Percentiles rank a stretch among this genome's conserved stretches.
Conservation (phyloP, 2,113 vertebrate genomes). For the Oncorhynchus clarkii region DNA sequence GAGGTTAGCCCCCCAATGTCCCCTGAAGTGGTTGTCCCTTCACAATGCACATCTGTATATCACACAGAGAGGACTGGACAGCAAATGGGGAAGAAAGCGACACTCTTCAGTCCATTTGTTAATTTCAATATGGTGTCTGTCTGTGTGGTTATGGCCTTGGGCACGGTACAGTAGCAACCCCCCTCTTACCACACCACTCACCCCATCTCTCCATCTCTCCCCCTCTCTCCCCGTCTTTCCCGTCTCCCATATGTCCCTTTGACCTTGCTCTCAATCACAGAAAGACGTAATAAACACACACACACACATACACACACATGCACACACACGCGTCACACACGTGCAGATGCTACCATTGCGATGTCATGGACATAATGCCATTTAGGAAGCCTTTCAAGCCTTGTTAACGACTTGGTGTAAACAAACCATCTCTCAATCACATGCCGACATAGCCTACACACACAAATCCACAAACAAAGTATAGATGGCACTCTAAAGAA, state of each 20-base stretch:
- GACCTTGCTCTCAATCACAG: slow-evolving; percentile 73
- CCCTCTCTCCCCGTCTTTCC: background rate
- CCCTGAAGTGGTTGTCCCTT: slow-evolving; percentile 52
- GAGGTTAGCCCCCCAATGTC: slow-evolving; percentile 41
- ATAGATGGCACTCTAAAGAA: background rate
- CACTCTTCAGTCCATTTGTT: slow-evolving; percentile 74
- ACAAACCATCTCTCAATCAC: background rate
- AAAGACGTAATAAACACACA: slow-evolving; percentile 54
- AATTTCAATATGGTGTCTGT: slow-evolving; percentile 77
- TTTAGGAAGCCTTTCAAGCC: slow-evolving; percentile 10
- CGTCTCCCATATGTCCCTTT: slow-evolving; percentile 59
- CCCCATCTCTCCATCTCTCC: slow-evolving; percentile 20
- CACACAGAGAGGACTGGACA: slow-evolving; percentile 53
- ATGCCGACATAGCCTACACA: background rate
- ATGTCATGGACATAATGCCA: background rate
- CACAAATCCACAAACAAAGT: background rate
- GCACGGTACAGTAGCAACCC: slow-evolving; percentile 38
- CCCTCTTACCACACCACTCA: background rate
- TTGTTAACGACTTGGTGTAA: background rate
- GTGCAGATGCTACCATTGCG: background rate
- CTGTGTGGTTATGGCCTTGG: slow-evolving; percentile 73
- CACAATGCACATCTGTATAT: slow-evolving; percentile 61
- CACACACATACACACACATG: slow-evolving; percentile 11
- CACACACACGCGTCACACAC: slow-evolving; percentile 38
- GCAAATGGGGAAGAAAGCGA: slow-evolving; percentile 69